A percentile compares a stretch with the other conserved stretches of the same genome.
phyloP scores from a whole-genome alignment of 92 coral and sea anemone genomes.

The Actinernus sp. region DNA sequence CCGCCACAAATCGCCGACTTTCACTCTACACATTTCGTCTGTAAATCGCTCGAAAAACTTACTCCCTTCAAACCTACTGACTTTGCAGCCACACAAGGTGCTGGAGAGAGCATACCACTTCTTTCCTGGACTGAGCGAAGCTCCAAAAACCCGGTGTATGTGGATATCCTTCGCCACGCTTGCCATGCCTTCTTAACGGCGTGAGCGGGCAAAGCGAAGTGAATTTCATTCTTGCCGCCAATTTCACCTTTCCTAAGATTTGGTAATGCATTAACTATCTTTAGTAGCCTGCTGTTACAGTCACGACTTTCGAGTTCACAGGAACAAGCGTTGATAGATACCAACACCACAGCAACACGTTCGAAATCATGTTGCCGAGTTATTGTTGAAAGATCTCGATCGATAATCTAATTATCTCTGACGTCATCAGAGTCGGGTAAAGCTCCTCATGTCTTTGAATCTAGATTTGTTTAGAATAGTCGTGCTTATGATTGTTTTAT shows the following conservation, averaged over 20 bases:
- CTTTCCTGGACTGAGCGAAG: too few relatives aligned
- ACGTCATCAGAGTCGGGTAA: too few relatives aligned
- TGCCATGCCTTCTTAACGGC: background rate
- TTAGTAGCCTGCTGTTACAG: background rate
- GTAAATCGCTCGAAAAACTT: constrained; percentile 23
- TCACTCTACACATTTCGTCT: constrained; percentile 9
- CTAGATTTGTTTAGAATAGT: too few relatives aligned
- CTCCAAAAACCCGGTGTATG: constrained; percentile 20
- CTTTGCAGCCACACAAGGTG: constrained; percentile 1
- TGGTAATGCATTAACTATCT: background rate
- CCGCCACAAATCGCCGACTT: constrained; percentile 25
- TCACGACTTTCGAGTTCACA: too few relatives aligned
- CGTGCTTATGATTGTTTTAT: too few relatives aligned
- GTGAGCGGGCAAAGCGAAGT: background rate
- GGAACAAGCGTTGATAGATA: too few relatives aligned
- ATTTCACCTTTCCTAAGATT: background rate
- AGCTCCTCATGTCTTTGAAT: too few relatives aligned
- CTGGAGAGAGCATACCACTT: constrained; percentile 25
- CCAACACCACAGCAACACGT: too few relatives aligned
- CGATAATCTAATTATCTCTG: too few relatives aligned
- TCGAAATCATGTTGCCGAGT: too few relatives aligned
- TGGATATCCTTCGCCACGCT: background rate
- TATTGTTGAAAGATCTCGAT: too few relatives aligned
- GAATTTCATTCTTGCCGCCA: constrained; percentile 13
- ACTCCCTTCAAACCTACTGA: constrained; percentile 15